A percentile compares a stretch with the other conserved stretches of the same genome.
Conservation (phyloP, 2,113 vertebrate genomes). For the Daubentonia madagascariensis region DNA sequence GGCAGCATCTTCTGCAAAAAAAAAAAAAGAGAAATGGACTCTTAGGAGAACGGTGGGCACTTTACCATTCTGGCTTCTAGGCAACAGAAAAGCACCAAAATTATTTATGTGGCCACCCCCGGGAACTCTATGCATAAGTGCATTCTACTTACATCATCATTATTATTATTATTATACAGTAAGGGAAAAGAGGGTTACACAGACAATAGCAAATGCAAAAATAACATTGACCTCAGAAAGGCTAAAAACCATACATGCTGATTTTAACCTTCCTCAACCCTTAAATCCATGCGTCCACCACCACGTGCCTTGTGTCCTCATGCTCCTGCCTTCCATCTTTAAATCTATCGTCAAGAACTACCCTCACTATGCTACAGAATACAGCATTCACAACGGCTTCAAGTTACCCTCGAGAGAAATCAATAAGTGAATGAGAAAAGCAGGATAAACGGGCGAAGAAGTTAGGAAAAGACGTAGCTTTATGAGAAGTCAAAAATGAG, state of each 20-base stretch:
- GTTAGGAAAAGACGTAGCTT: background rate
- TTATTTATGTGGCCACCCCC: background rate
- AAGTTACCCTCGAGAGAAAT: background rate
- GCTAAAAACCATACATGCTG: background rate
- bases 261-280: background rate
- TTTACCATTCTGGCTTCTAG: background rate
- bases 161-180: background rate
- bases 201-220: background rate
- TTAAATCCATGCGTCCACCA: background rate
- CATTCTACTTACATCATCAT: background rate
- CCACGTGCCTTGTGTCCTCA: rapidly evolving
- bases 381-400: background rate
- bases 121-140: background rate
- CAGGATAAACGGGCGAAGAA: background rate
- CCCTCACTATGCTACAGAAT: background rate
- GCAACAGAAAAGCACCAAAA: background rate
- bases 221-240: background rate
- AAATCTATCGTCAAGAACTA: background rate
- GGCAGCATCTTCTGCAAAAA: background rate
- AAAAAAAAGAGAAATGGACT: background rate
- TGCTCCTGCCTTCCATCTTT: background rate
- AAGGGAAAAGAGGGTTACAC: background rate
- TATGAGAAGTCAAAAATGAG: background rate
- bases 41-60: background rate
- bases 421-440: background rate